phyloP scores from a whole-genome alignment of 2,888 invertebrate species.

The Amitus sp. region DNA sequence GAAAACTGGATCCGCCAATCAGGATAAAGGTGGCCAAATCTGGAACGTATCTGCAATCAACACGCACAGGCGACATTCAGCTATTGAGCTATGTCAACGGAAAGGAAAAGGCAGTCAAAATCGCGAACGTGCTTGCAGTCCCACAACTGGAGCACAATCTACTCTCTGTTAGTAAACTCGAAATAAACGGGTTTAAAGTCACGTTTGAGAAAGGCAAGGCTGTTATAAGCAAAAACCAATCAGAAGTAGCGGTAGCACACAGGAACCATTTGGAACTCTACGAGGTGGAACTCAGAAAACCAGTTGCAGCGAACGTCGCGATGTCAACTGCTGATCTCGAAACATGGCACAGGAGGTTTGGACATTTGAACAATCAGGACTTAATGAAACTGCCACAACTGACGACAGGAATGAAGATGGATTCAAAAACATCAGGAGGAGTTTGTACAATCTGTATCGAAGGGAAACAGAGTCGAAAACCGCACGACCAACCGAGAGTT shows the following conservation, averaged over 20 bases:
- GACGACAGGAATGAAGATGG: slow-evolving; percentile 10
- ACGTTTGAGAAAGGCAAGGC: slow-evolving; percentile 40
- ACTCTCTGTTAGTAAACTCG: slow-evolving; percentile 41
- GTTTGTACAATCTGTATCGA: slow-evolving; percentile 26
- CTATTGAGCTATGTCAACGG: slow-evolving; percentile 6
- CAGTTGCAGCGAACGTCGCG: background rate
- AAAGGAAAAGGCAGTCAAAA: background rate
- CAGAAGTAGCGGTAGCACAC: slow-evolving; percentile 6
- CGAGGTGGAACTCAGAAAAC: slow-evolving; percentile 9
- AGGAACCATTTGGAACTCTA: slow-evolving; percentile 12
- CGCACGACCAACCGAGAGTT: slow-evolving; percentile 24
- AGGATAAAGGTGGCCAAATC: slow-evolving; percentile 38
- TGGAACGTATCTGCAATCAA: slow-evolving; percentile 16
- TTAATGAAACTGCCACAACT: slow-evolving; percentile 18
- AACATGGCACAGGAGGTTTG: slow-evolving; percentile 33
- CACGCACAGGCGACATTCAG: slow-evolving; percentile 1
- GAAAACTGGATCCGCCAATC: slow-evolving; percentile 25
- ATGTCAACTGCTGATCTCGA: background rate
- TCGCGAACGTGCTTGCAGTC: slow-evolving; percentile 25
- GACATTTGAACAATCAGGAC: slow-evolving; percentile 30
- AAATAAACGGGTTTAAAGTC: slow-evolving; percentile 39
- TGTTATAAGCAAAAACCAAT: slow-evolving; percentile 29
- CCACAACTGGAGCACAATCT: slow-evolving; percentile 34
- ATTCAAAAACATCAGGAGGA: background rate
- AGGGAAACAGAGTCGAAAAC: slow-evolving; percentile 38